Percentiles rank a stretch among this genome's conserved stretches.
These are phyloP conservation scores for Syrmaticus mikado DNA, from an alignment of 2,113 vertebrate genomes.

Conservation along the genomic window DNA sequence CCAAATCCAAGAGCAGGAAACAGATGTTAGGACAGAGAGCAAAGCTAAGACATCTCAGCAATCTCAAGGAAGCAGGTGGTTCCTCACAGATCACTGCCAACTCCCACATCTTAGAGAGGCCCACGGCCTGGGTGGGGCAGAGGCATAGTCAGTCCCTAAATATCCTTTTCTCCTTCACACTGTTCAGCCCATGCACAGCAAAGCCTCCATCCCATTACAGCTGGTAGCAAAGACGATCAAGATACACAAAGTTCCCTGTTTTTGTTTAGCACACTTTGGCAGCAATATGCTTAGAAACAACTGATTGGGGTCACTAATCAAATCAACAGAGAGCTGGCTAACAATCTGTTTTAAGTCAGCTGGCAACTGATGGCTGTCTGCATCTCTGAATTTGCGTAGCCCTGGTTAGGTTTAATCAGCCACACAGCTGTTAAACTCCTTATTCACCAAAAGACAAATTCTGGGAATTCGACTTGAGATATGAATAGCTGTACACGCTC, in stretches of 20 bases:
- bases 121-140: background rate
- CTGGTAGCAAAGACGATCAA: conserved; percentile 2
- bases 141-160: background rate
- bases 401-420: background rate
- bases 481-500: accelerated
- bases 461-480: background rate
- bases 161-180: background rate
- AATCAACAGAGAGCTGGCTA: background rate
- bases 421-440: background rate
- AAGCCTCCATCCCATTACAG: background rate
- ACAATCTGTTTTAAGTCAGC: conserved; percentile 26
- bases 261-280: conserved; percentile 11
- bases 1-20: conserved; percentile 27
- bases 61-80: conserved; percentile 68
- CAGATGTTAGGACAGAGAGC: background rate
- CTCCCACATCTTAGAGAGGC: background rate
- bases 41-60: background rate
- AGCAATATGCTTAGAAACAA: background rate
- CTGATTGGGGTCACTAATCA: conserved; percentile 23
- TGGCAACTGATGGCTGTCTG: conserved; percentile 22
- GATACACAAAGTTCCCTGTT: conserved; percentile 9
- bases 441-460: accelerated
- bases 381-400: background rate
- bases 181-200: background rate
- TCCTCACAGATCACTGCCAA: conserved; percentile 21